Conservation (phyloP, 2,113 vertebrate species). For the Notothenia rossii region DNA sequence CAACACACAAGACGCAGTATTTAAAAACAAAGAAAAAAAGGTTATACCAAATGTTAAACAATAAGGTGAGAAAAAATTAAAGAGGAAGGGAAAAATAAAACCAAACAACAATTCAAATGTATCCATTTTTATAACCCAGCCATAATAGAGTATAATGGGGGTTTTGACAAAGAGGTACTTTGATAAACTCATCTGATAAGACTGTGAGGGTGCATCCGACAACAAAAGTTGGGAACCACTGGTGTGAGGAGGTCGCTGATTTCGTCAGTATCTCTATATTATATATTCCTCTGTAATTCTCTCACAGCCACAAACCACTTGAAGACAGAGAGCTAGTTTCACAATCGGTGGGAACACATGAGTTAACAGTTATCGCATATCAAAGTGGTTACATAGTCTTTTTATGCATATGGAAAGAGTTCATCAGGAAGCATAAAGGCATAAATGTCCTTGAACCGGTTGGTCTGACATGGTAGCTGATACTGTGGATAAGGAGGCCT, state of each 20-base stretch:
- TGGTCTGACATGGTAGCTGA: constrained; percentile 61
- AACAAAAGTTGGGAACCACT: neutral
- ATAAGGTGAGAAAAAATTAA: too few relatives aligned
- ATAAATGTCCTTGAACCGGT: constrained; percentile 65
- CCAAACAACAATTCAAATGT: neutral
- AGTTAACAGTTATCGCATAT: constrained; percentile 23
- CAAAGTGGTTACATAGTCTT: constrained; percentile 27
- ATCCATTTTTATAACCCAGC: neutral
- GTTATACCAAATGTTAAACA: too few relatives aligned
- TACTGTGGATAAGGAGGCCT: constrained; percentile 63
- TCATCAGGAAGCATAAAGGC: constrained; percentile 55
- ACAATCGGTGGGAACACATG: constrained; percentile 13
- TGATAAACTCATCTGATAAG: neutral
- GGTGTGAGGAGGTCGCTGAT: neutral
- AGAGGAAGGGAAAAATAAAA: too few relatives aligned
- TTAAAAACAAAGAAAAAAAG: too few relatives aligned
- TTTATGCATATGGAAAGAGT: constrained; percentile 67
- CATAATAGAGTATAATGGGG: too few relatives aligned
- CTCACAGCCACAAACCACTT: constrained; percentile 15
- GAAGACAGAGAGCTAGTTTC: constrained; percentile 1
- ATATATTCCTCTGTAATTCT: neutral
- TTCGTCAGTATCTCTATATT: neutral
- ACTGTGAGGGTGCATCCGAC: neutral
- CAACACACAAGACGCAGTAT: too few relatives aligned
- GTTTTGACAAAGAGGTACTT: neutral